Percentiles rank a stretch among this genome's conserved stretches.
These are phyloP conservation scores for Sycophila sp. DNA, from an alignment of 1,140 invertebrate genomes.

Conservation along the genomic window DNA sequence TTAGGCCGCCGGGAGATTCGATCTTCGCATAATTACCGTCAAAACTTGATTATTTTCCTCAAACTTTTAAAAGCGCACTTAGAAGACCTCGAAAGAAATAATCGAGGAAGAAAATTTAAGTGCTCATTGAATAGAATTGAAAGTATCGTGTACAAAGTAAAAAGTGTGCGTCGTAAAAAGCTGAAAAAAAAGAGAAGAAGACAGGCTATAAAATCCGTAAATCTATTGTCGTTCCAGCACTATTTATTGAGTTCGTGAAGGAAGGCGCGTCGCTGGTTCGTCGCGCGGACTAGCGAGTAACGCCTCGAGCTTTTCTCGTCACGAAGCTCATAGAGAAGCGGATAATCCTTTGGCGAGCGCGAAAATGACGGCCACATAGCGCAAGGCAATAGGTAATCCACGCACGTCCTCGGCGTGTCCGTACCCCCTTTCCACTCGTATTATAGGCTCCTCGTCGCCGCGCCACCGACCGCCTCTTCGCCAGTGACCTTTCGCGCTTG, in stretches of 20 bases:
- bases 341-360: constrained; percentile 29
- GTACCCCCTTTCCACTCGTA: neutral
- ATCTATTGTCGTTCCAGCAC: neutral
- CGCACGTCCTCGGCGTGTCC: constrained; percentile 24
- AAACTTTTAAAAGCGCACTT: no score
- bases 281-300: neutral
- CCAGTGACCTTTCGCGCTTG: neutral
- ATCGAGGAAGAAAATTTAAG: no score
- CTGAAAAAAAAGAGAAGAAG: neutral
- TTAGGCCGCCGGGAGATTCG: no score
- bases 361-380: constrained; percentile 15
- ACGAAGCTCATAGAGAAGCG: constrained; percentile 29
- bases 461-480: neutral
- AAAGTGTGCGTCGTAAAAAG: no score
- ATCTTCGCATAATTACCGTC: no score
- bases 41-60: no score
- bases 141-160: no score
- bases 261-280: neutral
- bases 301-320: constrained; percentile 2
- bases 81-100: no score
- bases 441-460: neutral
- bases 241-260: constrained; percentile 38
- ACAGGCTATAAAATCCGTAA: constrained; percentile 1
- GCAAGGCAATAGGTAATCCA: constrained; percentile 28
- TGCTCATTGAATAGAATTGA: no score